These are phyloP conservation scores for Nycticryphes semicollaris DNA, from an alignment of 2,113 vertebrate genomes.

Conservation along the genomic window DNA sequence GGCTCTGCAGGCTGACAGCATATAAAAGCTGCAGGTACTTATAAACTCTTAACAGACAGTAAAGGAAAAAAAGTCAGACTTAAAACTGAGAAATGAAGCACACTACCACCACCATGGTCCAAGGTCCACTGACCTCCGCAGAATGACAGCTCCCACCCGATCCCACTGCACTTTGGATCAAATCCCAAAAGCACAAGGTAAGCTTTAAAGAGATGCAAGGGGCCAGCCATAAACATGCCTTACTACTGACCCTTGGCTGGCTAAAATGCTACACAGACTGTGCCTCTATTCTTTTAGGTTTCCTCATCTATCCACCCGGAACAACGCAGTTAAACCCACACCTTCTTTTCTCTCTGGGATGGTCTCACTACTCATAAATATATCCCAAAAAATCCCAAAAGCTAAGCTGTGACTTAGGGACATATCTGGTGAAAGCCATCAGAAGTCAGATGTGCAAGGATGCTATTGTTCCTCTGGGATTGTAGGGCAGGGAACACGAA, in stretches of 20 bases:
- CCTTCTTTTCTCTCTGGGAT: not conserved
- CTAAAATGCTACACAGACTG: not conserved
- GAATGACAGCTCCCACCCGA: not conserved
- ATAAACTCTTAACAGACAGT: not conserved
- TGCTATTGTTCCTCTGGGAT: fast-evolving
- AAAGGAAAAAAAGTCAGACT: not conserved
- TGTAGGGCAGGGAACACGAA: not conserved
- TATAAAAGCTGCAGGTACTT: constrained; percentile 14
- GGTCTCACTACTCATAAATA: not conserved
- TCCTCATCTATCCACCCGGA: not conserved
- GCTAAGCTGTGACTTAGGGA: not conserved
- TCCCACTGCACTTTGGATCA: not conserved
- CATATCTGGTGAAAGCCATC: not conserved
- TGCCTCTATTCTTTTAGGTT: not conserved
- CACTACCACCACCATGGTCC: not conserved
- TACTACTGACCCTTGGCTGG: not conserved
- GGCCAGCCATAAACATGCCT: not conserved
- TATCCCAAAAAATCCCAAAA: not conserved
- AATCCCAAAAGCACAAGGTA: not conserved
- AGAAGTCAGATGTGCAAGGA: not conserved
- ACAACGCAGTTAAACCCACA: not conserved
- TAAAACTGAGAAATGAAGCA: constrained; percentile 10
- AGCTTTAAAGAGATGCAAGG: not conserved
- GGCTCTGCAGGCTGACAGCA: not conserved
- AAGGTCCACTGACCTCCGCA: not conserved